Base-by-base conservation (phyloP, 1,140 invertebrate genomes). In the Lepidurus apus region DNA sequence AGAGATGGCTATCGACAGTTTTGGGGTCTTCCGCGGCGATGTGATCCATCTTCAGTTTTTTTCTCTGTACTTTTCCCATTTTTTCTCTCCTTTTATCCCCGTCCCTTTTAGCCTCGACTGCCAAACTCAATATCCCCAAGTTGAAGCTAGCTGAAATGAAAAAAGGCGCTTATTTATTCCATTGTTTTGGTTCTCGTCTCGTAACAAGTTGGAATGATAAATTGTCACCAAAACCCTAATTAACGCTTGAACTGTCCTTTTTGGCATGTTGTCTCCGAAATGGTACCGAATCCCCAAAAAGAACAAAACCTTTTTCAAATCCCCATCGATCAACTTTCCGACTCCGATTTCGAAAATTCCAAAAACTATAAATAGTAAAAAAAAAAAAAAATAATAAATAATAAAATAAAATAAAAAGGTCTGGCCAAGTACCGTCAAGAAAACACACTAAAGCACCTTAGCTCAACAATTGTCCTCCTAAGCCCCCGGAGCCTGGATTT, bases 1-100 rank as follows among this genome's bases (percentile, higher is more conserved):
- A 65, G 53, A 65, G 53, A 65, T 65, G 53, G 53, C 53, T 65
- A 65, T 65, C 53, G 53, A 65, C 53, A 65, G 53, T 17, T 65
- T 21, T 65, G 53, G 21, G 17, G 53, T 65, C 53, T 65, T 65
- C 53, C 53, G 53, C 53, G 53, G 53, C 13, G 53, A 65, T 65
- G 53, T 65, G 53, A 65, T 65, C 53, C 53, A 65, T 65, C 53
- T 65, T 65, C 21, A 13, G 21, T 9, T 65, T 65, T 47, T 65
- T 65, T 65, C 17, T 65, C 13, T n/a, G 6, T 21, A 13, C 21
- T 65, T 65, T 65, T 65, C 13, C 0, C 21, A 11, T 7, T 65
- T 65, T 13, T 13, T 9, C 53, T 65, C 21, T 65, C 8, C 53
- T 8, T 65, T 65, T 65, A 13, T 65, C 9, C 21, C 21, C 21